Evolutionary conservation across 2,888 invertebrate genomes (phyloP), one percentile per base, ranked within the genome.

Genomic region (Emmelina monodactyla): DNA sequence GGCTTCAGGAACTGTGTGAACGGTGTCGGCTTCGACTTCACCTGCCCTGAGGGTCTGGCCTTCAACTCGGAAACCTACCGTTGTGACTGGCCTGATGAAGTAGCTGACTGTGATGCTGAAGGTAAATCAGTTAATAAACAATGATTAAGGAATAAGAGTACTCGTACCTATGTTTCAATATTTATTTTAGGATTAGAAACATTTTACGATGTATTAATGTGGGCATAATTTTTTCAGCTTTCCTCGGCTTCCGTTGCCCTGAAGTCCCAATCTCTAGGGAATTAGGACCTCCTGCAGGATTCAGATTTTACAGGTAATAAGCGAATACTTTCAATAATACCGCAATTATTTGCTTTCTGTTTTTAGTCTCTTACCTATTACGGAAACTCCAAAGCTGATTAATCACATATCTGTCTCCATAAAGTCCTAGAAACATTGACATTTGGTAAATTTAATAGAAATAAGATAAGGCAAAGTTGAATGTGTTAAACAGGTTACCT

Each of bases 21-120:
- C 32, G 94, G 94, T n/a, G 82, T 84, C 3, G 89, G 87, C 6
- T 86, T 75, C 47, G 75, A 86, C 28, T 86, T 91, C 50, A 84
- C 87, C 43, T 94, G 94, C 54, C 93, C 93, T 0, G 92, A 90
- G 51, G 93, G 93, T 14, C 75, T 94, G 34, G 92, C 92, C 6
- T 92, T 86, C 70, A 88, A 86, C 60, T 76, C 85, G 1, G 84
- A 83, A 9, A 83, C 81, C 7, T 90, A 91, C 57, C 84, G 88
- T 34, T 94, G 94, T 60, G 92, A 94, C 42, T 94, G 92, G 92
- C 91, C 93, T 2, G 94, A 94, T 70, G 85, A 88, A 62, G 92
- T 92, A 0, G 62, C 84, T 2, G 87, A 88, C 37, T 93, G 92
- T 51, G 88, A 93, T 56, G 88, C 88, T 33, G 92, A 91, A 83